phyloP scores from a whole-genome alignment of 2,797 vertebrate species.

The Silurus lanzhouensis region DNA sequence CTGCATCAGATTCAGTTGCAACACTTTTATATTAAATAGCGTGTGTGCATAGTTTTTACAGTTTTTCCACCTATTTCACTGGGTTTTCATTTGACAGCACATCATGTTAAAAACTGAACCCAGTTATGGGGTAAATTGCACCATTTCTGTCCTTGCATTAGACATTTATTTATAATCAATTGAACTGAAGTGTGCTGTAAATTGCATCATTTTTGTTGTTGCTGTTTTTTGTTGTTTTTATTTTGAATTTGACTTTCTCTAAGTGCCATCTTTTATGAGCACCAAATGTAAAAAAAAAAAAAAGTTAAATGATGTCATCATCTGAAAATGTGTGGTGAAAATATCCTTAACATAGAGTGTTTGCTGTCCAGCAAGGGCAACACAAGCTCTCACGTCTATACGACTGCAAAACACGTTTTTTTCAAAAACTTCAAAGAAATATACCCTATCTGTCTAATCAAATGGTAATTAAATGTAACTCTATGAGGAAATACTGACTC shows the following conservation, averaged over 20 bases:
- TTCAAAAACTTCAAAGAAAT: not conserved
- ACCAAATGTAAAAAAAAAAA: not conserved
- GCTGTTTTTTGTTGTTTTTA: not conserved
- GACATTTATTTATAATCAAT: not conserved
- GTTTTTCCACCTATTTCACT: no score
- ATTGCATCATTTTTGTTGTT: not conserved
- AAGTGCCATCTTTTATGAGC: not conserved
- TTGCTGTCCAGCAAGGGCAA: not conserved
- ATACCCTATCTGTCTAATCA: not conserved
- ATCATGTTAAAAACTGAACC: not conserved
- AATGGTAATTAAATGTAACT: not conserved
- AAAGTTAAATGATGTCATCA: not conserved
- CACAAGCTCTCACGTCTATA: not conserved
- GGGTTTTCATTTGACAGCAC: not conserved
- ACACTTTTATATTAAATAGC: not conserved
- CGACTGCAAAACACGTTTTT: not conserved
- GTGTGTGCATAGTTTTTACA: not conserved
- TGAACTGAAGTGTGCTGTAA: not conserved
- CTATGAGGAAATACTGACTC: conserved; percentile 8
- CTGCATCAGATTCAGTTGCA: no score
- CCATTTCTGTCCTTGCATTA: not conserved
- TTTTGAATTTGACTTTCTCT: not conserved
- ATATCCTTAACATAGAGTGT: not conserved
- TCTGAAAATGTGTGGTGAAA: not conserved
- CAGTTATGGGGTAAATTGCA: not conserved